Conservation (phyloP, 2,113 vertebrate genomes). For the Eublepharis macularius region DNA sequence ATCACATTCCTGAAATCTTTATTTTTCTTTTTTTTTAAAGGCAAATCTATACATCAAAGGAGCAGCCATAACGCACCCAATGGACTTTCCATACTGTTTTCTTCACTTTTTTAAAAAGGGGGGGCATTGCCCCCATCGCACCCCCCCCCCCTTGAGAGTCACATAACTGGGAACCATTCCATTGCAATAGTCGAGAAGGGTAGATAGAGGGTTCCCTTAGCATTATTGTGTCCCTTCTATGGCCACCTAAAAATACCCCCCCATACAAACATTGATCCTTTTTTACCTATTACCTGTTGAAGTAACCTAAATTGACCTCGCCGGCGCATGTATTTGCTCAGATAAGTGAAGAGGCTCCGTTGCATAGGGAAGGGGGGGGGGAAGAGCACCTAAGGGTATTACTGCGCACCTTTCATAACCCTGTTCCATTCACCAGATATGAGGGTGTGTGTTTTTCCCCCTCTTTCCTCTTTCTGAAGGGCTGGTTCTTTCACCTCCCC, state of each 20-base stretch:
- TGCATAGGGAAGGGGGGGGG: conserved; percentile 22
- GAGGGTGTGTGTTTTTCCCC: conserved; percentile 17
- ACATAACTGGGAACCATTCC: not conserved
- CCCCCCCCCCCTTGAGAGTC: not conserved
- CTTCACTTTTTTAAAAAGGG: not conserved
- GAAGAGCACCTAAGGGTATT: conserved; percentile 65
- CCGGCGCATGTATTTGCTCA: conserved; percentile 61
- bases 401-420: conserved; percentile 72
- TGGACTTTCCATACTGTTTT: not conserved
- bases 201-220: not conserved
- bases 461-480: conserved; percentile 25
- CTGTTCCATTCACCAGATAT: conserved; percentile 65
- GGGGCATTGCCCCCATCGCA: not conserved
- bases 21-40: not conserved
- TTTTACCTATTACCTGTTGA: conserved; percentile 73
- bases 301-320: conserved; percentile 75
- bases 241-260: not conserved
- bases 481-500: conserved; percentile 27
- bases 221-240: not conserved
- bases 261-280: not conserved
- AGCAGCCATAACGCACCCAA: conserved; percentile 20
- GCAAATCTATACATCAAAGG: conserved; percentile 36
- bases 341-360: conserved; percentile 57
- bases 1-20: not conserved
- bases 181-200: not conserved